phyloP scores from a whole-genome alignment of 1,140 invertebrate genomes.

The Drosophila orosa region DNA sequence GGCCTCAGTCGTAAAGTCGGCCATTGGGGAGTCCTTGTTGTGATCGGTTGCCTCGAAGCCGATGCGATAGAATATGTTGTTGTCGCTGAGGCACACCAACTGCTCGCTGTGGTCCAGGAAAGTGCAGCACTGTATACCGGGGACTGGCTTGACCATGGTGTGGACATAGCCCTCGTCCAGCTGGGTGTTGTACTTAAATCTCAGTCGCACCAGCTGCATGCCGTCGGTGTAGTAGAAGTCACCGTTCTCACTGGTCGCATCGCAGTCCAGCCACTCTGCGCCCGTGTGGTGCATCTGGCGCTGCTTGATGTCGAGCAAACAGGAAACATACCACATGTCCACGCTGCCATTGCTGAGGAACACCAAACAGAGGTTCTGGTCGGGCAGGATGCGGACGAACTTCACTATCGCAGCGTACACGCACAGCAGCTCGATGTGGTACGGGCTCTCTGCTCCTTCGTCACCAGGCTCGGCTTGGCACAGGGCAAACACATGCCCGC shows the following conservation, averaged over 20 bases:
- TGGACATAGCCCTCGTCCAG: conserved; percentile 57
- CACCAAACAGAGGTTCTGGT: conserved; percentile 58
- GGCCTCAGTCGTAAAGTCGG: conserved; percentile 42
- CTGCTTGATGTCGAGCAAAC: conserved; percentile 44
- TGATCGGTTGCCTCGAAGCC: conserved; percentile 32
- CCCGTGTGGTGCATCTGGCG: conserved; percentile 57
- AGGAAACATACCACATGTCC: conserved; percentile 77
- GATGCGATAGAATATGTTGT: conserved; percentile 79
- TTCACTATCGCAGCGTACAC: conserved; percentile 56
- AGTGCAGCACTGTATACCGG: conserved; percentile 69
- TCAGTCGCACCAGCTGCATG: conserved; percentile 59
- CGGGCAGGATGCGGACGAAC: conserved; percentile 55
- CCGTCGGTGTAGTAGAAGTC: conserved; percentile 75
- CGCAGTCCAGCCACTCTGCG: conserved; percentile 61
- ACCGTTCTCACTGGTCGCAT: conserved; percentile 47
- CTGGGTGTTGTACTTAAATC: conserved; percentile 46
- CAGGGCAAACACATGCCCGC: conserved; percentile 60
- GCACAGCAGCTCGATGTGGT: conserved; percentile 61
- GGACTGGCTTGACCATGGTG: conserved; percentile 40
- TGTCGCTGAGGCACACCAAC: conserved; percentile 73
- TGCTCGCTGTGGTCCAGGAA: conserved; percentile 62
- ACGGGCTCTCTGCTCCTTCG: conserved; percentile 17
- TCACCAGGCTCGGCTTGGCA: background rate
- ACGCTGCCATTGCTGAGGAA: conserved; percentile 67
- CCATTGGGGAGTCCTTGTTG: background rate